phyloP scores from a whole-genome alignment of 2,113 vertebrate genomes.

The Tinamus guttatus region DNA sequence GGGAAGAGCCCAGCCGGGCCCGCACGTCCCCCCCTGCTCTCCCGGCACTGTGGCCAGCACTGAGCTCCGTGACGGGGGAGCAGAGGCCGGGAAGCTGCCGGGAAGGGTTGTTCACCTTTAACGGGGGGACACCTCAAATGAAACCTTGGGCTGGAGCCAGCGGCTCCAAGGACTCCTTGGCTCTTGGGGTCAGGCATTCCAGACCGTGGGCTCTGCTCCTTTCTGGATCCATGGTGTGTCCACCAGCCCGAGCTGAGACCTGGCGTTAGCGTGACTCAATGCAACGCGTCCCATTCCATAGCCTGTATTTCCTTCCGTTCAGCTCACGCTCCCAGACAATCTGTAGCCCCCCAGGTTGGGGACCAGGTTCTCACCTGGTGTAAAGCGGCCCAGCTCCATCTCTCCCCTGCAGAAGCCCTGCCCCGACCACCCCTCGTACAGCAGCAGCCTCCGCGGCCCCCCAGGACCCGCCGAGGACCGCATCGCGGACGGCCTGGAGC shows the following conservation, averaged over 20 bases:
- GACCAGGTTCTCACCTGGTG: too few species aligned
- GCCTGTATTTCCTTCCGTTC: background rate
- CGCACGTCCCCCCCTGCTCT: accelerated
- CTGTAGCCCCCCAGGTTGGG: background rate
- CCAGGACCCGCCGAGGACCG: background rate
- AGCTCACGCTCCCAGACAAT: background rate
- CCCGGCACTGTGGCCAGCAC: accelerated
- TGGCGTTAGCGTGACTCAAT: background rate
- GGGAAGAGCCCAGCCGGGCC: background rate
- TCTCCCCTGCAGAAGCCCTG: slow-evolving; percentile 60
- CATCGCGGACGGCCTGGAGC: slow-evolving; percentile 68
- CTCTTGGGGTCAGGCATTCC: accelerated
- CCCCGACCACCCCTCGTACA: slow-evolving; percentile 47
- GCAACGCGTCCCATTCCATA: background rate
- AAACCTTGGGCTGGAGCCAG: background rate
- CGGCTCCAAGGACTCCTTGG: accelerated
- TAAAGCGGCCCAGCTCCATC: background rate
- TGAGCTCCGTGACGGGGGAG: accelerated
- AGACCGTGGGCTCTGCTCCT: background rate
- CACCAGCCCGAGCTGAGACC: background rate
- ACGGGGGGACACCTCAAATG: background rate
- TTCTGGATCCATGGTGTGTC: too few species aligned
- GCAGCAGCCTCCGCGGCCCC: slow-evolving; percentile 78
- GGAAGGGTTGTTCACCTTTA: background rate
- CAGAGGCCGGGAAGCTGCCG: accelerated